A percentile compares a stretch with the other conserved stretches of the same genome.
phyloP scores from a whole-genome alignment of 2,888 invertebrate genomes.

The Anaspis maculata region DNA sequence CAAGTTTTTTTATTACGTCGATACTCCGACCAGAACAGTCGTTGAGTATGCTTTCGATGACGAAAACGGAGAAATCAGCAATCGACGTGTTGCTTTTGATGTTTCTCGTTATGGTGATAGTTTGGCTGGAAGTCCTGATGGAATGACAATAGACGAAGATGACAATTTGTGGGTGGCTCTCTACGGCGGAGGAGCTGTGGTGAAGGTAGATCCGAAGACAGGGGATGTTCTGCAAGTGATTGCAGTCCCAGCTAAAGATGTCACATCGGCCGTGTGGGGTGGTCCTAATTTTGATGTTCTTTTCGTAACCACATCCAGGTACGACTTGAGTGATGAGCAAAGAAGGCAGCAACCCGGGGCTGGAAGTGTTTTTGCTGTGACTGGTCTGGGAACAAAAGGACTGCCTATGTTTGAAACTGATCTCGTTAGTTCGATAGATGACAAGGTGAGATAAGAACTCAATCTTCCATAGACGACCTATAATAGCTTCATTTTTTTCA shows the following conservation, averaged over 20 bases:
- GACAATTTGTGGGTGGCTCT: slow-evolving; percentile 72
- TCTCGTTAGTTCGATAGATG: slow-evolving; percentile 13
- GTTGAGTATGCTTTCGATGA: slow-evolving; percentile 62
- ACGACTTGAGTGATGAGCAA: slow-evolving; percentile 20
- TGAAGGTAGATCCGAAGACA: slow-evolving; percentile 43
- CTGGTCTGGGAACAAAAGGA: slow-evolving; percentile 28
- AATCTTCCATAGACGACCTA: no score
- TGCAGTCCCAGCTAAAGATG: slow-evolving; percentile 46
- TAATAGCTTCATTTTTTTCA: not conserved
- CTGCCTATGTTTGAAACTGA: slow-evolving; percentile 25
- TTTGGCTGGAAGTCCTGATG: slow-evolving; percentile 21
- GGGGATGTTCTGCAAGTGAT: slow-evolving; percentile 41
- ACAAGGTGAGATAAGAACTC: slow-evolving; percentile 2
- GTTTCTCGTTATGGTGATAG: slow-evolving; percentile 14
- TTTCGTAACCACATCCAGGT: slow-evolving; percentile 50
- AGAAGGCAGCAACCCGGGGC: slow-evolving; percentile 38
- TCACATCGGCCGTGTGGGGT: slow-evolving; percentile 56
- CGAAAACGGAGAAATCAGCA: slow-evolving; percentile 43
- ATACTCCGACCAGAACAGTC: slow-evolving; percentile 56
- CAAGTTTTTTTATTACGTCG: slow-evolving; percentile 68
- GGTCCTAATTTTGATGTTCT: slow-evolving; percentile 50
- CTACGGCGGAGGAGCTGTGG: slow-evolving; percentile 54
- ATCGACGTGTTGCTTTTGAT: slow-evolving; percentile 27
- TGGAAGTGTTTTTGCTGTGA: slow-evolving; percentile 39
- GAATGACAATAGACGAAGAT: slow-evolving; percentile 69